Base-by-base conservation (phyloP, 2,888 invertebrate genomes). In the Melanostoma scalare region DNA sequence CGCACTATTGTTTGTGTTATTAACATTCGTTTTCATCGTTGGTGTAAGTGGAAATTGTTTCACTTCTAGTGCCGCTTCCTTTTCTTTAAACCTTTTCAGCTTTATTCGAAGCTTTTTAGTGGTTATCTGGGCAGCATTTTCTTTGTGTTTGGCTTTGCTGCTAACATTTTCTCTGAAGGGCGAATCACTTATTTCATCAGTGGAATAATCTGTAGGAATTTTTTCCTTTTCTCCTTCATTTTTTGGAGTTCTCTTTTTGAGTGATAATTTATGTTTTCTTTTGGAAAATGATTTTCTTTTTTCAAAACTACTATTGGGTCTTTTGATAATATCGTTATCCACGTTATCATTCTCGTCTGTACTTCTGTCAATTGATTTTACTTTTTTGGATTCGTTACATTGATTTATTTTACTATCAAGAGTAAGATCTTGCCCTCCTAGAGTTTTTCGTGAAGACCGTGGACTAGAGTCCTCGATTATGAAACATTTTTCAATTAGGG, bases 101-200 rank as follows among this genome's bases (percentile, higher is more conserved):
- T 36, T 33, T 56, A 69, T n/a, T 48, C 53, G 52, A 35, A 76
- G 50, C 35, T 68, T 48, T 73, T 69, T 74, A 10, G 42, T 42
- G 6, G 6, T 20, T 10, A 8, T 6, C 10, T 33, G 46, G 4
- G 35, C 2, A 9, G 5, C 1, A 0, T 40, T 33, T 30, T 6
- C 20, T 20, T 20, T 20, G 20, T 20, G 20, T 20, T 20, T 20
- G 20, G 20, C 20, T 38, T 20, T 3, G 4, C 20, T 40, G 6
- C 3, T 20, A 20, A 9, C 5, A 30, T 56, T 56, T 38, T 9
- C 8, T 44, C 1, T 52, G 44, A 52, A 36, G 8, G 20, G 20
- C 1, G 20, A 20, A 20, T 20, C 20, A 20, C 20, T 20, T 20
- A 20, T 20, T 20, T 20, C 20, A 20, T 20, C 20, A 20, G 1